Conservation (phyloP, 1,140 invertebrate species). For the Daktulosphaira vitifoliae region DNA sequence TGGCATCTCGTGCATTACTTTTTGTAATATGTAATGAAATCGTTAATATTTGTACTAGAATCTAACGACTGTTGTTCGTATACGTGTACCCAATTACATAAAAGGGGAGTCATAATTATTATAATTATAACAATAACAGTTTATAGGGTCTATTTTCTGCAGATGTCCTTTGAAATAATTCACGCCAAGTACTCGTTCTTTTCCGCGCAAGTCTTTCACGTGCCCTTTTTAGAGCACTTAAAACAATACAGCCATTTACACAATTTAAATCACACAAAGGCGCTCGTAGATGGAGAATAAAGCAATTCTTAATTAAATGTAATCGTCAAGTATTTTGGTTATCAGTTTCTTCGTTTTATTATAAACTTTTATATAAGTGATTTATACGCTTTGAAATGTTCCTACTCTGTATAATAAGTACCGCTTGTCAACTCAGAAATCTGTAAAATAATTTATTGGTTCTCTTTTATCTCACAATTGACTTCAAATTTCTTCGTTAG, state of each 20-base stretch:
- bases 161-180: slow-evolving; percentile 27
- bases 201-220: neutral
- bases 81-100: slow-evolving; percentile 20
- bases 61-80: too few relatives aligned
- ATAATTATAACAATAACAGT: slow-evolving; percentile 3
- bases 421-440: too few relatives aligned
- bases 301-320: slow-evolving; percentile 21
- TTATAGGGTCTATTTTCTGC: neutral
- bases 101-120: slow-evolving; percentile 28
- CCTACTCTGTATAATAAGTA: neutral
- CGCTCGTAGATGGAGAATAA: neutral
- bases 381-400: slow-evolving; percentile 8
- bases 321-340: neutral
- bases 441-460: too few relatives aligned
- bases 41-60: too few relatives aligned
- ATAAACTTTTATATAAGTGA: neutral
- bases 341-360: neutral
- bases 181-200: neutral
- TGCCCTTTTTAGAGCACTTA: neutral
- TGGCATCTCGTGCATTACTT: neutral
- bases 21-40: slow-evolving; percentile 17
- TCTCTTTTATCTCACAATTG: too few relatives aligned
- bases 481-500: too few relatives aligned
- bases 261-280: slow-evolving; percentile 6
- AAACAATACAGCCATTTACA: slow-evolving; percentile 2